Percentiles rank a stretch among this genome's conserved stretches.
Evolutionary conservation across 2,888 invertebrate genomes (phyloP).

Genomic region (Allygus modestus): DNA sequence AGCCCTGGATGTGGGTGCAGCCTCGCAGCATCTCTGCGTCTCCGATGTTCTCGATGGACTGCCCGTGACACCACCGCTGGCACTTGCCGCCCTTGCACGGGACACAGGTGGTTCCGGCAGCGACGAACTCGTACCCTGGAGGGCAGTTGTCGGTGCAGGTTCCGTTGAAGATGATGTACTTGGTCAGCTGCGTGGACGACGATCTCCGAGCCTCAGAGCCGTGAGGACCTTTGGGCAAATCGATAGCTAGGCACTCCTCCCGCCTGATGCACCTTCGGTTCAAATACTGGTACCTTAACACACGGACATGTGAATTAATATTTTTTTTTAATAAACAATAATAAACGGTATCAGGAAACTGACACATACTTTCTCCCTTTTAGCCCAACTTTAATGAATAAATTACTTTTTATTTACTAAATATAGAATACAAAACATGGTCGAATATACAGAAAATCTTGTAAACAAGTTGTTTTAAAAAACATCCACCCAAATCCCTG

Average conservation of each 20-base stretch:
- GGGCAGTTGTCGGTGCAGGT: conserved; percentile 78
- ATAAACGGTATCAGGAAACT: too few species aligned
- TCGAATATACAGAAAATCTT: too few species aligned
- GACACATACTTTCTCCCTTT: too few species aligned
- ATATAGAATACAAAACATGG: too few species aligned
- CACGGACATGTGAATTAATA: neutral
- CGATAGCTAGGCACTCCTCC: conserved; percentile 72
- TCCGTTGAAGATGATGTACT: conserved; percentile 77
- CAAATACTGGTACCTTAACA: conserved; percentile 76
- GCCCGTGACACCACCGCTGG: conserved; percentile 78
- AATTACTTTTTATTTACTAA: too few species aligned
- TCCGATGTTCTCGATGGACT: conserved; percentile 80
- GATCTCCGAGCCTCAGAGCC: neutral
- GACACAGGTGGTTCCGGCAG: conserved; percentile 71
- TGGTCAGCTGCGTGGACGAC: conserved; percentile 57
- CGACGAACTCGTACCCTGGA: conserved; percentile 75
- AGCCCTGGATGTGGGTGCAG: conserved; percentile 89
- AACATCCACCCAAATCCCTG: too few species aligned
- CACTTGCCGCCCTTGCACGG: conserved; percentile 70
- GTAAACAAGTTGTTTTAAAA: too few species aligned
- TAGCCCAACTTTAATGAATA: too few species aligned
- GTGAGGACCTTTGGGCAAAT: neutral
- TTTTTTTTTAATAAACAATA: neutral
- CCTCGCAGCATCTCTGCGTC: conserved; percentile 83
- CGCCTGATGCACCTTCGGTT: conserved; percentile 84